Base-by-base conservation (phyloP, 2,888 invertebrate genomes). In the Myopa tessellatipennis region DNA sequence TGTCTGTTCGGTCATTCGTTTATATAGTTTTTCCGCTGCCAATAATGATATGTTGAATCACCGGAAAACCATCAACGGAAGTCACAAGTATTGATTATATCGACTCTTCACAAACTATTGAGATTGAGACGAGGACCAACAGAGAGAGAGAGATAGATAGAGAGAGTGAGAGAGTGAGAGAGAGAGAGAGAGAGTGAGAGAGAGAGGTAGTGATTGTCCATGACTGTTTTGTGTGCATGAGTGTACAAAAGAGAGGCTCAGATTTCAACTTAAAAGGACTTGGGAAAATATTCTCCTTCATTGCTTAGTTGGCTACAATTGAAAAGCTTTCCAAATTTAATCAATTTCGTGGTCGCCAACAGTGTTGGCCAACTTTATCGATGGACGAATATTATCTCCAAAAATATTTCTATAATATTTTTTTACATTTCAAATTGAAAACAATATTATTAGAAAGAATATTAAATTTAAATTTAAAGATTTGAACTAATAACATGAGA, bases 41-140 rank as follows among this genome's bases (percentile, higher is more conserved):
- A 71, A 76, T 71, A 75, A 76, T 61, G 82, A 83, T 82, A 83
- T 85, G 83, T 84, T 85, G 84, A 85, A 85, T 85, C 85, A 85
- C 85, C 85, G 85, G 85, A 85, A 85, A 85, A 83, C 85, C 85
- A 85, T 85, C 85, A 85, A 85, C 84, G 85, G 83, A 85, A 85
- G 85, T 84, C 85, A 84, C 85, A 85, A 85, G 85, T 85, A 85
- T 85, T 85, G 85, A 85, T 85, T 85, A 85, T 85, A 85, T 82
- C 82, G 85, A 75, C 68, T 75, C 75, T 75, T 68, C n/a, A 40
- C 52, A 18, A 60, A n/a, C 12, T 45, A 58, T 16, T 36, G 45
- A 16, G 55, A 14, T 8, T 8, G 50, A 50, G 50, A 50, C 10
- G 50, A 55, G 16, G 4, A 6, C 8, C n/a, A 12, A 55, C 16